Percentiles rank a stretch among this genome's conserved stretches.
Conservation (phyloP, 2,113 vertebrate genomes). For the Oriolus oriolus region DNA sequence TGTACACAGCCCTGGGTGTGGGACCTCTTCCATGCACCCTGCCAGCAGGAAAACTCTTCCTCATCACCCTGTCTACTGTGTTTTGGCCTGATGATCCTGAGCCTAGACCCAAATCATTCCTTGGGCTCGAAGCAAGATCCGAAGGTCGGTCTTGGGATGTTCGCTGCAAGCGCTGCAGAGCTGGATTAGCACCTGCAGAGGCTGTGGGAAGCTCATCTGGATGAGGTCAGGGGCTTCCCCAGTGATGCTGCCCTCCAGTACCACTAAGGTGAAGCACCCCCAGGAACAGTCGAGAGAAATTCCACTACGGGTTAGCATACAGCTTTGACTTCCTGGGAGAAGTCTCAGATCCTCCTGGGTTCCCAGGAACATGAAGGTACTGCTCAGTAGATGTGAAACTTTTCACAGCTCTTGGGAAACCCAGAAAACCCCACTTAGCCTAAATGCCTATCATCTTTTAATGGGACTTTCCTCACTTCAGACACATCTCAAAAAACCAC, state of each 20-base stretch:
- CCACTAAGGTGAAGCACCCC: not conserved
- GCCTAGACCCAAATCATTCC: not conserved
- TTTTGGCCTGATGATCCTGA: not conserved
- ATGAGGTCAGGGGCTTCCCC: not conserved
- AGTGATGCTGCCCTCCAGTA: not conserved
- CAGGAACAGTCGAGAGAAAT: not conserved
- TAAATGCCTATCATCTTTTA: not conserved
- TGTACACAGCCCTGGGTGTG: not conserved
- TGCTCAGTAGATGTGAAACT: not conserved
- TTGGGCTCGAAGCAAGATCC: not conserved
- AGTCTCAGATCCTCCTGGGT: not conserved
- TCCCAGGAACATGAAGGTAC: not conserved
- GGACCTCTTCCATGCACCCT: not conserved
- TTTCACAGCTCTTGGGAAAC: not conserved
- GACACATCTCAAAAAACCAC: not conserved
- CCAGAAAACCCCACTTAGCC: not conserved
- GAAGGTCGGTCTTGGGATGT: not conserved
- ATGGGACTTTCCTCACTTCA: not conserved
- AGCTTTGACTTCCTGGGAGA: not conserved
- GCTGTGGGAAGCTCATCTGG: not conserved
- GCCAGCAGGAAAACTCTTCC: not conserved
- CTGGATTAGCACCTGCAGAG: not conserved
- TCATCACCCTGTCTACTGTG: not conserved
- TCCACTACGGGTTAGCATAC: not conserved
- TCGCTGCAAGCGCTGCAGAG: rapidly evolving